Percentiles rank a stretch among this genome's conserved stretches.
Conservation (phyloP, 2,797 vertebrate genomes). For the Rhynchotus rufescens region DNA sequence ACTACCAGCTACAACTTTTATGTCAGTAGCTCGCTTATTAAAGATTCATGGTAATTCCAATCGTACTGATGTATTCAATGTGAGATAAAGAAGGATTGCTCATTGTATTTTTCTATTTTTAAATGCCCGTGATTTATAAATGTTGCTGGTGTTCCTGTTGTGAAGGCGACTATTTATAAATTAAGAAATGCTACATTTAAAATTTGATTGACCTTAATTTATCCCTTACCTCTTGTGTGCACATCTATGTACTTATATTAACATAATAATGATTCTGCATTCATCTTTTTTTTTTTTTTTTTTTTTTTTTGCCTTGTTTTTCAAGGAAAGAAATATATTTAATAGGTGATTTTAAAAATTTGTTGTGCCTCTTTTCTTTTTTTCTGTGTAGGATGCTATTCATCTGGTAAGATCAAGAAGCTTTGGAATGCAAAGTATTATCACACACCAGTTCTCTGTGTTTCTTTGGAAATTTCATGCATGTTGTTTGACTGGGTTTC, state of each 20-base stretch:
- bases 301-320: background rate
- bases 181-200: background rate
- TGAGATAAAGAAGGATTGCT: background rate
- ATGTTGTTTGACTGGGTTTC: background rate
- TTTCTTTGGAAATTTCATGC: background rate
- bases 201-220: background rate
- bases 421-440: background rate
- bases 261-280: background rate
- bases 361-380: background rate
- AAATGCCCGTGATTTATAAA: background rate
- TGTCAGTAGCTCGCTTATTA: background rate
- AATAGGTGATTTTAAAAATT: background rate
- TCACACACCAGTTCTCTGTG: background rate
- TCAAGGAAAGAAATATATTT: background rate
- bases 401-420: background rate
- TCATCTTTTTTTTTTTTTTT: background rate
- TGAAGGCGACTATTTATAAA: background rate
- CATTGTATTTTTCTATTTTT: background rate
- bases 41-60: conserved; percentile 26
- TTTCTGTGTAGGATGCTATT: background rate
- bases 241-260: background rate
- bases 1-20: background rate
- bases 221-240: background rate
- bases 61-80: background rate
- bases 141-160: background rate